Evolutionary conservation across 2,888 invertebrate genomes (phyloP).

Genomic region (Allophyes oxyacanthae): DNA sequence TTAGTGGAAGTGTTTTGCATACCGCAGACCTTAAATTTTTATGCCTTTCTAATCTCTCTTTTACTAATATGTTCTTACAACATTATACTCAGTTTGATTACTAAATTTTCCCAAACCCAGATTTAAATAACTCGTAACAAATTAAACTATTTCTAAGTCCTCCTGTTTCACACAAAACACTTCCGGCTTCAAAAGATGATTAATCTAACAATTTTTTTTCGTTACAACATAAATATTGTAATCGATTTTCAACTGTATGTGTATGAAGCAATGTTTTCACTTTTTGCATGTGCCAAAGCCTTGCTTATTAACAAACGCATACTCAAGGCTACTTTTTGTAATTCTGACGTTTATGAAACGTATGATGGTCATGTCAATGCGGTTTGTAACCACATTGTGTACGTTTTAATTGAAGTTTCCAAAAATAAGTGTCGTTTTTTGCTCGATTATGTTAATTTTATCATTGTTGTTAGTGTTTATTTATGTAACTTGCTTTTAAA

Average conservation of each 20-base stretch:
- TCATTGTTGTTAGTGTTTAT: background rate
- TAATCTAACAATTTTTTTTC: conserved; percentile 30
- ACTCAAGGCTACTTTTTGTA: conserved; percentile 36
- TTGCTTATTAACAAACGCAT: conserved; percentile 22
- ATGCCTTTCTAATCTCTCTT: too few species aligned
- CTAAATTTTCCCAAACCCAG: too few species aligned
- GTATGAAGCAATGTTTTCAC: conserved; percentile 45
- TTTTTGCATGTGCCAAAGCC: conserved; percentile 30
- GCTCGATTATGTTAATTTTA: conserved; percentile 2
- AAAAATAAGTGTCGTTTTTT: conserved; percentile 6
- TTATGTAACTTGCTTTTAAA: background rate
- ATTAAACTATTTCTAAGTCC: too few species aligned
- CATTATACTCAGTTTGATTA: too few species aligned
- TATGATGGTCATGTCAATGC: background rate
- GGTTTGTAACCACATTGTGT: background rate
- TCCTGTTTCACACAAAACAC: conserved; percentile 19
- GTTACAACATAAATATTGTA: conserved; percentile 33
- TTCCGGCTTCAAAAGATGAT: conserved; percentile 29
- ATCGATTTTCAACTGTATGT: conserved; percentile 43
- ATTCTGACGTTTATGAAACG: conserved; percentile 11
- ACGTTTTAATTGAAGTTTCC: conserved; percentile 1
- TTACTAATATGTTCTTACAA: too few species aligned
- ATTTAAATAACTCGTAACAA: too few species aligned
- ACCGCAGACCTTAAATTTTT: too few species aligned
- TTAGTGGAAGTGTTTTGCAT: too few species aligned